A percentile compares a stretch with the other conserved stretches of the same genome.
Evolutionary conservation across 1,140 invertebrate genomes (phyloP).

Genomic region (Magallana angulata): DNA sequence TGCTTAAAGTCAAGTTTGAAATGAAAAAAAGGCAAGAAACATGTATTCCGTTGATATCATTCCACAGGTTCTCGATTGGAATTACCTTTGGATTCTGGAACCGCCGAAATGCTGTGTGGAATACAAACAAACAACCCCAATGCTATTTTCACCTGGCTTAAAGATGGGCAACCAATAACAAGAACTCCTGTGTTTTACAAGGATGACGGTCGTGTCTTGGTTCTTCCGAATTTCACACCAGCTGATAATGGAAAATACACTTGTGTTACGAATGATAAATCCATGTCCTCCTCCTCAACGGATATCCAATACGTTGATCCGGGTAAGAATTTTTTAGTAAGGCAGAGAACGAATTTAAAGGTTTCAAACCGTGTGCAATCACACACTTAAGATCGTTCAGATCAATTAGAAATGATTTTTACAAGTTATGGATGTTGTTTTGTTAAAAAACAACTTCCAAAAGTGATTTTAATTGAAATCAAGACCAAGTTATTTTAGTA

Average conservation of each 20-base stretch:
- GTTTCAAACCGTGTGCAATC: too few species aligned
- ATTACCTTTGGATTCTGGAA: neutral
- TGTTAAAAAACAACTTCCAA: too few species aligned
- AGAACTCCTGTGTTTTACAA: neutral
- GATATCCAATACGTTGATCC: neutral
- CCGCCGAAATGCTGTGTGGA: neutral
- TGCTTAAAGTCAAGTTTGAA: too few species aligned
- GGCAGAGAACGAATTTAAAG: too few species aligned
- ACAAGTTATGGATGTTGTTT: too few species aligned
- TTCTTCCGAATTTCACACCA: neutral
- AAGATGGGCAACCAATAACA: neutral
- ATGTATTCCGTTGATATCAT: neutral
- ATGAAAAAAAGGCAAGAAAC: too few species aligned
- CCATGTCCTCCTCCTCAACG: neutral
- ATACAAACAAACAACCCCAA: neutral
- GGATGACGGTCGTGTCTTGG: neutral
- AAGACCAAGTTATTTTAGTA: too few species aligned
- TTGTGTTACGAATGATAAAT: neutral
- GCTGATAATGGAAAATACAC: conserved; percentile 29
- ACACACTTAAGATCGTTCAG: too few species aligned
- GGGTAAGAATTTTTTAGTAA: neutral
- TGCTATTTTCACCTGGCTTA: neutral
- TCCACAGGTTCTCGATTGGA: neutral
- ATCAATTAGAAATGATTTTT: too few species aligned
- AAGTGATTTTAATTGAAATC: too few species aligned